Evolutionary conservation across 2,888 invertebrate species (phyloP), one percentile per base, ranked within the genome.

Genomic region (Lasioglossum calceatum): DNA sequence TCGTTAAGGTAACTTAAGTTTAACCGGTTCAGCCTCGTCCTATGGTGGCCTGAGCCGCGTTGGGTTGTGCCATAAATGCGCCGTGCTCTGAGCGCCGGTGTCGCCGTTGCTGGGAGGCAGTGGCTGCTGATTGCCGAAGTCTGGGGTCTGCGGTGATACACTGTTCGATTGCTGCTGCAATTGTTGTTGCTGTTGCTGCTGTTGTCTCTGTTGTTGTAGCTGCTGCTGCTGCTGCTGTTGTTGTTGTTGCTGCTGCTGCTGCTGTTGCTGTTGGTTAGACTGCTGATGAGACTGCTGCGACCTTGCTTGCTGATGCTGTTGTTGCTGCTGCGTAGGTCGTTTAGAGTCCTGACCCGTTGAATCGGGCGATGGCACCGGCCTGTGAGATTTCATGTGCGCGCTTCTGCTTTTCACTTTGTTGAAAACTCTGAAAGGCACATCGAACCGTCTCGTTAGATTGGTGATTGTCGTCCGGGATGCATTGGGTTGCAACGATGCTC

Each of bases 351-450:
- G 97, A 91, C 97, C 97, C 95, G 98, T 98, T 95, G 97, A 97
- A 96, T 98, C 98, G 95, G 98, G 97, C 93, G 94, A 93, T 88
- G 95, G 95, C 75, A 95, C 94, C 92, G 98, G 98, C 95, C 98
- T 97, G 96, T 99, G 99, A 92, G 99, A 99, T 96, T 99, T 99
- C 99, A 99, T 99, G 96, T 99, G 99, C 91, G 99, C 99, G 96
- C 99, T 99, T 96, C 99, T 97, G 96, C 99, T 99, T 97, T 99
- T 99, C 95, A 99, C 98, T 97, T 99, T 99, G 96, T 97, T 97
- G 97, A 99, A 99, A 96, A 99, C 97, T 97, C 99, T 99, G 97
- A 92, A 96, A 96, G 96, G 95, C 95, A 86, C 79, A 71, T 80
- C 39, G 78, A 78, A 64, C 14, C 32, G 4, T 5, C 23, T 16